These are phyloP conservation scores for Eilema caniola DNA, from an alignment of 2,888 invertebrate genomes.

Conservation along the genomic window DNA sequence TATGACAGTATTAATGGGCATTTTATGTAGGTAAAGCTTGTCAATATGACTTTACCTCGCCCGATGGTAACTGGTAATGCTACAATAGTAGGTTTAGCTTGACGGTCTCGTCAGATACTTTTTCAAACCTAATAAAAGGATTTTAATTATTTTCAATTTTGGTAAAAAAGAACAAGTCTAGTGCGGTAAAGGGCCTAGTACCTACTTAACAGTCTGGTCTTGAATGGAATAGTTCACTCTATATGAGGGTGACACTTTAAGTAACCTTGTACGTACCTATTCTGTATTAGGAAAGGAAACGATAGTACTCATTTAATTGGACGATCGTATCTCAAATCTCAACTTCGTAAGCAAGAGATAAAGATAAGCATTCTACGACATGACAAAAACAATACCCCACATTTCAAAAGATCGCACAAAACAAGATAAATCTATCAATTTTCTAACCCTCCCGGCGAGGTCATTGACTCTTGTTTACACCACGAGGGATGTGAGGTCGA, in stretches of 20 bases:
- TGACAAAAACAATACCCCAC: background rate
- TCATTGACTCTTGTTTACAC: conserved; percentile 54
- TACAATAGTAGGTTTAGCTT: too few species aligned
- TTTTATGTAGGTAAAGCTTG: background rate
- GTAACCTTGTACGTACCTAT: too few species aligned
- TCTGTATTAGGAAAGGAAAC: too few species aligned
- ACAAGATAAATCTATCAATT: conserved; percentile 39
- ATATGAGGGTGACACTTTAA: too few species aligned
- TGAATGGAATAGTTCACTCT: too few species aligned
- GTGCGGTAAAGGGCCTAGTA: too few species aligned
- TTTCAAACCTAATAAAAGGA: too few species aligned
- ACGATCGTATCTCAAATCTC: background rate
- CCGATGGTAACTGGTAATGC: background rate
- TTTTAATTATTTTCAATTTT: too few species aligned
- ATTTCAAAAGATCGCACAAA: conserved; percentile 8
- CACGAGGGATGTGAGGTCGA: conserved; percentile 47
- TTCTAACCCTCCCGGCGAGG: conserved; percentile 52
- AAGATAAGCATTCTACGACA: background rate
- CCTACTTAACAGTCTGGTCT: too few species aligned
- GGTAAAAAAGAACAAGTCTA: too few species aligned
- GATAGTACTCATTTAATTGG: too few species aligned
- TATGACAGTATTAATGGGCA: background rate
- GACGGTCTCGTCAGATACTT: too few species aligned
- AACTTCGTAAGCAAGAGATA: background rate
- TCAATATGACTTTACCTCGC: background rate